Conservation (phyloP, 2,888 invertebrate genomes). For the Pelosia muscerda region DNA sequence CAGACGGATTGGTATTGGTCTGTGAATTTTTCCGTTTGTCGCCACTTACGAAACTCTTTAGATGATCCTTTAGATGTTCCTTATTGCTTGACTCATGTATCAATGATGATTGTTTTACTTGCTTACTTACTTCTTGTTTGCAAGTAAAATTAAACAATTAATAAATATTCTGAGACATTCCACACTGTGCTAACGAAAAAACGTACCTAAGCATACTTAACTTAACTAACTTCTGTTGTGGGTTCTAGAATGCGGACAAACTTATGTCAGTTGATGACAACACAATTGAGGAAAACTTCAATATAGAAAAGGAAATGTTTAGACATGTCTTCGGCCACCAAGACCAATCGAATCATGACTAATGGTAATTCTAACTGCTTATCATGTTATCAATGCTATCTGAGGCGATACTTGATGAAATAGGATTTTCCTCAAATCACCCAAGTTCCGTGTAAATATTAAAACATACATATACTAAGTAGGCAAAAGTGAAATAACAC, state of each 20-base stretch:
- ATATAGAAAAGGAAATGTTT: not conserved
- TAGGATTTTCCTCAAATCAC: not conserved
- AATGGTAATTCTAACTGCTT: not conserved
- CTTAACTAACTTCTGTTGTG: no score
- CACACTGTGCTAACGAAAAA: no score
- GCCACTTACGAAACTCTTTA: no score
- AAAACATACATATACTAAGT: no score
- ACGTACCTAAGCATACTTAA: no score
- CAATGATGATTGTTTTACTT: not conserved
- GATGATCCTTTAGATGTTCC: no score
- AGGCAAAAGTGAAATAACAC: no score
- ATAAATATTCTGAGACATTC: not conserved
- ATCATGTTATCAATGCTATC: not conserved
- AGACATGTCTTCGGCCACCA: not conserved
- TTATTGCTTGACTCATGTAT: not conserved
- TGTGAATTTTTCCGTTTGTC: no score
- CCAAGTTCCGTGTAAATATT: no score
- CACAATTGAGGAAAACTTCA: not conserved
- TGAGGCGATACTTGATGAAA: not conserved
- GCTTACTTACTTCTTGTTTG: not conserved
- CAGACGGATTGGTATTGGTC: no score
- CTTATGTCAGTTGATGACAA: not conserved
- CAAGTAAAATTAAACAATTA: no score
- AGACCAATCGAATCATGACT: constrained; percentile 2
- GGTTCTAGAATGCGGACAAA: no score